Evolutionary conservation across 2,113 vertebrate species (phyloP), one percentile per base, ranked within the genome.

Genomic region (Perca schrenkii): DNA sequence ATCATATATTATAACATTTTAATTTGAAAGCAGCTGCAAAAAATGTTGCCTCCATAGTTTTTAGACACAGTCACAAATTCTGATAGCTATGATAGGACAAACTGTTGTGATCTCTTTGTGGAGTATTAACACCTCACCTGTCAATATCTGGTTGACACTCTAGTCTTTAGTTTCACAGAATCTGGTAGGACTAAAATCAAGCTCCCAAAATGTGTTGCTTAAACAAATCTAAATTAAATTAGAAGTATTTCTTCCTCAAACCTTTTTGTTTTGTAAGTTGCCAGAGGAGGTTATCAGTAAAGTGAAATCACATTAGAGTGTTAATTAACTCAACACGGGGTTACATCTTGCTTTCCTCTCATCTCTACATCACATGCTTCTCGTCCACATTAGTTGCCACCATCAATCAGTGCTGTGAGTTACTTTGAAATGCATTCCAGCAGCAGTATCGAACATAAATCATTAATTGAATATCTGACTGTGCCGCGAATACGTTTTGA

Each of bases 371-470:
- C 53, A 64, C 46, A 15, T 47, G 40, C 36, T 19, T 49, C 31
- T 1, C 40, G 49, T n/a, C 14, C 6, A 31, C 36, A n/a, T 63
- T 43, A n/a, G 34, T 40, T 22, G 13, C 36, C 58, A 13, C 17
- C 66, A 36, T 64, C 60, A 36, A 25, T 58, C 50, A 10, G 46
- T 7, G 46, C 61, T 65, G 46, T 79, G 62, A n/a, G 22, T 71
- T n/a, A 19, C 79, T 64, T 28, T 65, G 25, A 63, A 19, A 61
- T n/a, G 19, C 25, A 16, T 28, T 65, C 12, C 2, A 56, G 71
- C 84, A 74, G 66, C 66, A 66, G 14, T 64, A 21, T 79, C 43
- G 63, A 75, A 84, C 69, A 54, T 67, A 28, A 74, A 80, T 90
- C 25, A 87, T 76, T 66, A 25, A 80, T 22, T 68, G 21, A 46